phyloP scores from a whole-genome alignment of 1,140 invertebrate species.

The Melipona quadrifasciata region DNA sequence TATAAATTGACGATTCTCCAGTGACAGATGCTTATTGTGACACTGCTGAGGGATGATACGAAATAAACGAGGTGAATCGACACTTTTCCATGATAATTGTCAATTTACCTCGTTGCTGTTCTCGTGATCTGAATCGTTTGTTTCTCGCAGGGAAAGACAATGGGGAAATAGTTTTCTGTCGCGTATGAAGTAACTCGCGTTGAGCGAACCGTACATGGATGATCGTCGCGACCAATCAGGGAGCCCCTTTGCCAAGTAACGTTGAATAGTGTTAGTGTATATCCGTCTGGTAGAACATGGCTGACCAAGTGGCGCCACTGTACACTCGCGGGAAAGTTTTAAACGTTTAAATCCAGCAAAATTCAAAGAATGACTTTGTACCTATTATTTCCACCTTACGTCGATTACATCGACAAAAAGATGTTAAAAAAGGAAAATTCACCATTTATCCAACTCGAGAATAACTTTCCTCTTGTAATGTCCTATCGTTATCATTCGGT shows the following conservation, averaged over 20 bases:
- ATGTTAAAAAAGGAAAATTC: background rate
- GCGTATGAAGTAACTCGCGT: slow-evolving; percentile 57
- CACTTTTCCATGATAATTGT: slow-evolving; percentile 78
- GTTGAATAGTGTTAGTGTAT: slow-evolving; percentile 24
- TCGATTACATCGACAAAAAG: background rate
- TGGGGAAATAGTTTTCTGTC: slow-evolving; percentile 51
- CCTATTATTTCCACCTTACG: too few species aligned
- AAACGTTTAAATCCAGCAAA: slow-evolving; percentile 38
- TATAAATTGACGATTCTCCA: background rate
- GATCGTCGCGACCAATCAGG: slow-evolving; percentile 50
- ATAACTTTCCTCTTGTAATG: too few species aligned
- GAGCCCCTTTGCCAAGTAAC: slow-evolving; percentile 39
- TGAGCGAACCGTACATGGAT: slow-evolving; percentile 66
- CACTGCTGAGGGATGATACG: slow-evolving; percentile 7
- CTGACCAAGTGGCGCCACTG: slow-evolving; percentile 32
- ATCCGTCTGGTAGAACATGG: slow-evolving; percentile 26
- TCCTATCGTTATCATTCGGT: background rate
- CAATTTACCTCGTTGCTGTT: slow-evolving; percentile 72
- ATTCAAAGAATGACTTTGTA: too few species aligned
- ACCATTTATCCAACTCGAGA: too few species aligned
- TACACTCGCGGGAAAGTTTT: slow-evolving; percentile 47
- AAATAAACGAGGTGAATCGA: slow-evolving; percentile 66
- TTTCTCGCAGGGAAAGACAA: slow-evolving; percentile 35
- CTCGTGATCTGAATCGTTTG: slow-evolving; percentile 54
- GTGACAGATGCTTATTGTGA: slow-evolving; percentile 1